Evolutionary conservation across 2,113 vertebrate species (phyloP), one percentile per base, ranked within the genome.

Genomic region (Lophochroa leadbeateri): DNA sequence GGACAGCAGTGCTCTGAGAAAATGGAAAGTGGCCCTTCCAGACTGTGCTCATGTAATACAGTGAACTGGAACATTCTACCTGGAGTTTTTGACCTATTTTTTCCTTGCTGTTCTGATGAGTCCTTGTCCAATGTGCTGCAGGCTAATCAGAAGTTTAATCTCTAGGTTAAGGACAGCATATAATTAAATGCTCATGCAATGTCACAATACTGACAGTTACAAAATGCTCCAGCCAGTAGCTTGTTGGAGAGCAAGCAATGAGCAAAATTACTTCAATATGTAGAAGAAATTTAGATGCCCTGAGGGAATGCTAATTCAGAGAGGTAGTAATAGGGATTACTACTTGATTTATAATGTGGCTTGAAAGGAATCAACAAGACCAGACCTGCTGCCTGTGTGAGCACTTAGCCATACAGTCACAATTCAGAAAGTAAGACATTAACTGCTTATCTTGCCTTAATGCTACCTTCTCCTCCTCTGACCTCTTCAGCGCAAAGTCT

Each of bases 231-330:
- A 25, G 65, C 80, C 67, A 88, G 55, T 67, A 76, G 67, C 77
- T 76, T 19, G 3, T 37, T 87, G 90, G 89, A 94, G 78, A 91
- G 78, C 29, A 55, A 92, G 60, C 84, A 82, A 5, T 28, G 90
- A 91, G 64, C 58, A 91, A 92, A 97, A 97, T 94, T 18, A 89
- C 92, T 97, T 97, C 89, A 95, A 49, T 80, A 75, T 95, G 94
- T 52, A 80, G 80, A 92, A 90, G 92, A 95, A 82, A 86, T 94
- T 92, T 88, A 41, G 11, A 50, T 88, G 50, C 50, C 78, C 46
- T 2, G 44, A 83, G 91, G 86, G 89, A 94, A 87, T 86, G 33
- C 46, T 71, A 88, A 92, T 93, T 93, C 81, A 46, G 72, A 92
- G 55, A 90, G 83, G 82, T 29, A 85, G 71, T 37, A 87, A 50